phyloP scores from a whole-genome alignment of 30 jellyfish, hydroid and myxozoan species.

The Clytia hemisphaerica region DNA sequence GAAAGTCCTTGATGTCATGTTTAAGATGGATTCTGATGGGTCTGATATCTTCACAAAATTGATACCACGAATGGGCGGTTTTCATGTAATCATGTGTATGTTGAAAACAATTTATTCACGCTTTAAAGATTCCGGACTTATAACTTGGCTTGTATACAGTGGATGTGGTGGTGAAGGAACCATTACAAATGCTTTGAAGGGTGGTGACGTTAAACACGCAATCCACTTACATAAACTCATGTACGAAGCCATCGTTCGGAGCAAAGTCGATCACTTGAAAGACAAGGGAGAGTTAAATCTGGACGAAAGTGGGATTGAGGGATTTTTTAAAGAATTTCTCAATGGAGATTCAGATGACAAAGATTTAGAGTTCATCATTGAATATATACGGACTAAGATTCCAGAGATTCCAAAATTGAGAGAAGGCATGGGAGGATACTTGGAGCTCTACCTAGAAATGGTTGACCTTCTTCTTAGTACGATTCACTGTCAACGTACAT shows the following conservation, averaged over 20 bases:
- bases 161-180: conserved; percentile 43
- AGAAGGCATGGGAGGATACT: conserved; percentile 30
- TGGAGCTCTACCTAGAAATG: conserved; percentile 25
- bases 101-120: conserved; percentile 20
- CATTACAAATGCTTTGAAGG: conserved; percentile 28
- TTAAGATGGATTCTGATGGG: conserved; percentile 14
- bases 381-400: too few species aligned
- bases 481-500: conserved; percentile 25
- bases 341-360: too few species aligned
- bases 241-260: conserved; percentile 37
- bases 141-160: conserved; percentile 10
- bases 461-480: conserved; percentile 22
- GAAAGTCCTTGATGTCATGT: conserved; percentile 16
- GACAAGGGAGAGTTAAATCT: too few species aligned
- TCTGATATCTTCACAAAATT: conserved; percentile 7
- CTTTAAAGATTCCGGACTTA: conserved; percentile 18
- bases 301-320: too few species aligned
- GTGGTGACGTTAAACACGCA: conserved; percentile 28
- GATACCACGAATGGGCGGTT: conserved; percentile 37
- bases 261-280: too few species aligned
- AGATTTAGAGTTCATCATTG: too few species aligned
- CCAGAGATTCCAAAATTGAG: too few species aligned
- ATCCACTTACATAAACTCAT: conserved; percentile 12
- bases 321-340: too few species aligned
- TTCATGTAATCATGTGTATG: conserved; percentile 25